A percentile compares a stretch with the other conserved stretches of the same genome.
These are phyloP conservation scores for Drosophila subsilvestris DNA, from an alignment of 2,888 invertebrate genomes.

Conservation along the genomic window DNA sequence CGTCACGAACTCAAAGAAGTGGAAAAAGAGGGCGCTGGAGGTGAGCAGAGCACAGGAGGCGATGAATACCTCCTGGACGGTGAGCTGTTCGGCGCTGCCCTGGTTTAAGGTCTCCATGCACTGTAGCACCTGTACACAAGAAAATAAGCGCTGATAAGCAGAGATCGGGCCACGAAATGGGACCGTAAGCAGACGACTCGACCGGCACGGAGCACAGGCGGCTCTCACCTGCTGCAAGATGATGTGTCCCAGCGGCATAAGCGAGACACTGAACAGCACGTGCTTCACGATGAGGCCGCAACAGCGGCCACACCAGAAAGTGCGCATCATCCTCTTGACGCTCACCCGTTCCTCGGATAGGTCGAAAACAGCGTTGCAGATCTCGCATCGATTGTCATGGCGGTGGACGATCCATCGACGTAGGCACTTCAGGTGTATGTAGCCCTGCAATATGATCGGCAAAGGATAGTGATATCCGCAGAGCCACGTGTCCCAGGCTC, in stretches of 20 bases:
- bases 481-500: too few species aligned
- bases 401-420: constrained; percentile 81
- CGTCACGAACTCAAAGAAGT: constrained; percentile 81
- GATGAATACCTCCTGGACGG: constrained; percentile 69
- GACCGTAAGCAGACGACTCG: neutral
- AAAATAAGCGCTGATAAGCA: constrained; percentile 53
- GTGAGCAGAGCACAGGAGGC: constrained; percentile 75
- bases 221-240: constrained; percentile 77
- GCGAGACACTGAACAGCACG: constrained; percentile 72
- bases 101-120: constrained; percentile 81
- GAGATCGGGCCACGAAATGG: constrained; percentile 1
- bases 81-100: constrained; percentile 69
- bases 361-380: constrained; percentile 74
- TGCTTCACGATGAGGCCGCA: constrained; percentile 80
- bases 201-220: neutral
- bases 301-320: constrained; percentile 80
- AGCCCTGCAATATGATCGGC: constrained; percentile 68
- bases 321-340: constrained; percentile 67
- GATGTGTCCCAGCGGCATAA: constrained; percentile 81
- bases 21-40: constrained; percentile 82
- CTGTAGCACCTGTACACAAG: constrained; percentile 73
- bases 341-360: constrained; percentile 72
- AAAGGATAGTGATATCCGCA: too few species aligned
- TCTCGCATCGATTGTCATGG: constrained; percentile 79
- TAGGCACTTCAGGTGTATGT: constrained; percentile 80